These are phyloP conservation scores for Lepus europaeus DNA, from an alignment of 2,113 vertebrate species.

Conservation along the genomic window DNA sequence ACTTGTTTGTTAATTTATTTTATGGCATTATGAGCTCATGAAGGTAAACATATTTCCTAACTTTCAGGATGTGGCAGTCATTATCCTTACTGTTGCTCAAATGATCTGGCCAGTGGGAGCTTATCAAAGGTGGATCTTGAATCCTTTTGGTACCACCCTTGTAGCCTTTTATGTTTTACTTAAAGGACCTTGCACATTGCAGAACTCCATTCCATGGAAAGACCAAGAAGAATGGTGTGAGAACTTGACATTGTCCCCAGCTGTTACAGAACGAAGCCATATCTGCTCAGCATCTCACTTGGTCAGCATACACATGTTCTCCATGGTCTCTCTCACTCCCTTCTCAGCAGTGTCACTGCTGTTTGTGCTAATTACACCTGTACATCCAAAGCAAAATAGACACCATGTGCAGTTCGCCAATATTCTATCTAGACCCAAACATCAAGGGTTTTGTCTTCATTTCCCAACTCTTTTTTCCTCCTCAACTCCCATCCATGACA, in stretches of 20 bases:
- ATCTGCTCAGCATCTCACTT: not conserved
- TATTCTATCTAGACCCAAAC: not conserved
- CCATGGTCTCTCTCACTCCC: not conserved
- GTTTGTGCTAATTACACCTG: not conserved
- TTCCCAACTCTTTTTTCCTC: not conserved
- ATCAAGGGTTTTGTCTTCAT: not conserved
- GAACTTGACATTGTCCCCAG: not conserved
- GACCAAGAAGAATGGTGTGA: not conserved
- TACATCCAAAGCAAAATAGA: not conserved
- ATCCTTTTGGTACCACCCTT: not conserved
- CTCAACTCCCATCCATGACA: not conserved
- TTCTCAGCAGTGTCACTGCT: not conserved
- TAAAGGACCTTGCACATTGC: not conserved
- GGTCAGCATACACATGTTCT: not conserved
- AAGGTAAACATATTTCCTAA: conserved; percentile 10
- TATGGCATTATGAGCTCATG: not conserved
- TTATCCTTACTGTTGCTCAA: not conserved
- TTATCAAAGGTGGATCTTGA: not conserved
- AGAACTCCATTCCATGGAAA: not conserved
- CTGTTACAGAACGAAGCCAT: not conserved
- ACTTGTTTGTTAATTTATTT: not conserved
- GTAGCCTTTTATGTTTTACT: not conserved
- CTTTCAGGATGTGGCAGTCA: not conserved
- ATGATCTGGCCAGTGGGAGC: not conserved
- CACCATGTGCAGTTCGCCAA: not conserved